These are phyloP conservation scores for Lycaena phlaeas DNA, from an alignment of 2,888 invertebrate genomes.

Conservation along the genomic window DNA sequence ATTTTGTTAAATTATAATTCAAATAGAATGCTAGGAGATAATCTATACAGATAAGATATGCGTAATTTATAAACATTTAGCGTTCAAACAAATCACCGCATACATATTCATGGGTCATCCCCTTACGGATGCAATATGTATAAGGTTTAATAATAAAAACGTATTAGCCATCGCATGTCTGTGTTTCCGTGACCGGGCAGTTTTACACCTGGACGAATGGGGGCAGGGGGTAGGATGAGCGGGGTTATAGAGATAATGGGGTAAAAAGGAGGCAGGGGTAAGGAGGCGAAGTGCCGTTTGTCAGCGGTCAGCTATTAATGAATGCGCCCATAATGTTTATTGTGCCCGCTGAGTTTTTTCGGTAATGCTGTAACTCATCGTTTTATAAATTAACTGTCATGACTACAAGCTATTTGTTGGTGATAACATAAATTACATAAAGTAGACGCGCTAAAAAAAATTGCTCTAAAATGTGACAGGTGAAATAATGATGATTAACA, in stretches of 20 bases:
- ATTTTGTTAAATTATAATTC: neutral
- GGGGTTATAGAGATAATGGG: slow-evolving; percentile 43
- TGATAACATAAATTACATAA: slow-evolving; percentile 8
- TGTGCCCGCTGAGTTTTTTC: slow-evolving; percentile 59
- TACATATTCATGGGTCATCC: slow-evolving; percentile 64
- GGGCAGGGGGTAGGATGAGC: slow-evolving; percentile 30
- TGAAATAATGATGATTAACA: slow-evolving; percentile 1
- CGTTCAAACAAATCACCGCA: slow-evolving; percentile 58
- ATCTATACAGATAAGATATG: slow-evolving; percentile 7
- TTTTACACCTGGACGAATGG: slow-evolving; percentile 65
- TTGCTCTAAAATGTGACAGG: slow-evolving; percentile 8
- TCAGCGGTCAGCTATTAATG: slow-evolving; percentile 68
- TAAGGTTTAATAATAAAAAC: slow-evolving; percentile 65
- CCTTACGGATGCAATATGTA: slow-evolving; percentile 50
- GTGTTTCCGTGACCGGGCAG: slow-evolving; percentile 68
- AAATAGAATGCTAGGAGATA: slow-evolving; percentile 8
- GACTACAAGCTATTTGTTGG: slow-evolving; percentile 18
- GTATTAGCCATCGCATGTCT: slow-evolving; percentile 71
- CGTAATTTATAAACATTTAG: slow-evolving; percentile 14
- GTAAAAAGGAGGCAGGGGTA: slow-evolving; percentile 33
- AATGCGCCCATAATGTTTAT: slow-evolving; percentile 66
- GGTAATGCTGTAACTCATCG: slow-evolving; percentile 52
- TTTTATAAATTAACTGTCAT: slow-evolving; percentile 54
- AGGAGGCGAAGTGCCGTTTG: slow-evolving; percentile 53
- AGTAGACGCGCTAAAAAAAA: slow-evolving; percentile 3